Evolutionary conservation across 1,140 invertebrate genomes (phyloP).

Genomic region (Leptopilina clavipes): DNA sequence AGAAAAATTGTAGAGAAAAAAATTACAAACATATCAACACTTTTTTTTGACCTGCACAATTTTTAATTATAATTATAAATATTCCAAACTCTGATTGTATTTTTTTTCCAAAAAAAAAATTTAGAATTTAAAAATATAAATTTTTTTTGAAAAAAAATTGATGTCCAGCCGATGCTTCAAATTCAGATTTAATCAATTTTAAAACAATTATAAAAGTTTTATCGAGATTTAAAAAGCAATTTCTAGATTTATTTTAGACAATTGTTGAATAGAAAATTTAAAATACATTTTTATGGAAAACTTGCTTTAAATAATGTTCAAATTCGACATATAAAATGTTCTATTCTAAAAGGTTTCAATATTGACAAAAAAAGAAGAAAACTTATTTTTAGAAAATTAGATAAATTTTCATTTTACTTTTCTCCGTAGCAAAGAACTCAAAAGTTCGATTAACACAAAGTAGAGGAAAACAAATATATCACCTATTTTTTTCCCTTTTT

Average conservation of each 20-base stretch:
- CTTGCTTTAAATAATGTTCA: too few species aligned
- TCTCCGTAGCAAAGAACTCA: neutral
- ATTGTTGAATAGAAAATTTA: neutral
- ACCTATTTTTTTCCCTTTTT: neutral
- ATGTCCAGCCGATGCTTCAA: neutral
- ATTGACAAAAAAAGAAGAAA: slow-evolving; percentile 1
- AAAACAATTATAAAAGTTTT: neutral
- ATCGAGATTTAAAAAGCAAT: neutral
- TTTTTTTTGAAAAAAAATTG: neutral
- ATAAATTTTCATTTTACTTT: neutral
- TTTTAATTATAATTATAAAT: neutral
- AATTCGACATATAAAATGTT: too few species aligned
- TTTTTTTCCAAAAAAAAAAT: too few species aligned
- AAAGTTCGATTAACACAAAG: neutral
- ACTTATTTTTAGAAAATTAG: neutral
- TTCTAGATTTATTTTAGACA: neutral
- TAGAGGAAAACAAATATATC: neutral
- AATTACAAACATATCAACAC: slow-evolving; percentile 1
- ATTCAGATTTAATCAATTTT: neutral
- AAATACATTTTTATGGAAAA: slow-evolving; percentile 30
- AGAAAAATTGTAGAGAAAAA: neutral
- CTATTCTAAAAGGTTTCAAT: too few species aligned
- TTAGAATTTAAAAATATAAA: too few species aligned
- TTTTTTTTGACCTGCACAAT: neutral
- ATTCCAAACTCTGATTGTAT: neutral